These are phyloP conservation scores for Polyodon spathula DNA, from an alignment of 2,113 vertebrate genomes.

Conservation along the genomic window DNA sequence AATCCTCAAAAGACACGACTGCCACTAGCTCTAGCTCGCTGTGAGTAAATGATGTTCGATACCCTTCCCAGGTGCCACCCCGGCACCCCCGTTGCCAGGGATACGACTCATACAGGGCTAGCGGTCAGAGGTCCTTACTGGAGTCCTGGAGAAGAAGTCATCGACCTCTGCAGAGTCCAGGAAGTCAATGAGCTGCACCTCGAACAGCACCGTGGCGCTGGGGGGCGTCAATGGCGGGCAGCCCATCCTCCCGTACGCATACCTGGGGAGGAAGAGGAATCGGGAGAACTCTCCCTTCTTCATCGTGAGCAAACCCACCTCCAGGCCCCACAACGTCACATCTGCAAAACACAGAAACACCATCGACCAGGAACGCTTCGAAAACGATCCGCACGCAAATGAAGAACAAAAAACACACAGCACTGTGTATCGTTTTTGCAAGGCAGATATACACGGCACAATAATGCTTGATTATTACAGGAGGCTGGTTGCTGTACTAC, in stretches of 20 bases:
- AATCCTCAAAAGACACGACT: too few species aligned
- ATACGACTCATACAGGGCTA: too few species aligned
- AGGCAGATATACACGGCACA: too few species aligned
- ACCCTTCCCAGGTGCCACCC: too few species aligned
- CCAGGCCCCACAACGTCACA: constrained; percentile 73
- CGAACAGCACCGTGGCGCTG: constrained; percentile 61
- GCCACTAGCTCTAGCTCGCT: too few species aligned
- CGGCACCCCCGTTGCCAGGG: too few species aligned
- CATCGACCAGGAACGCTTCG: neutral
- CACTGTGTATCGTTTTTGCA: too few species aligned
- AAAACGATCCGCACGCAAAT: neutral
- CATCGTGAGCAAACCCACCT: constrained; percentile 78
- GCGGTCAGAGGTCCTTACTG: constrained; percentile 61
- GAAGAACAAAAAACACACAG: neutral
- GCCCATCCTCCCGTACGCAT: constrained; percentile 73
- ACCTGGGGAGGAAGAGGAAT: constrained; percentile 67
- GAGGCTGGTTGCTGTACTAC: neutral
- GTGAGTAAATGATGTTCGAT: too few species aligned
- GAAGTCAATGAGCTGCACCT: constrained; percentile 78
- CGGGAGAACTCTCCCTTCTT: constrained; percentile 71
- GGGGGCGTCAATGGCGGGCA: constrained; percentile 78
- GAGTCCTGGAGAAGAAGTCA: constrained; percentile 52
- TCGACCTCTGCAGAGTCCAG: constrained; percentile 71
- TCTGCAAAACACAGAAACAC: constrained; percentile 52
- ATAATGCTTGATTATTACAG: neutral